Conservation (phyloP, 2,888 invertebrate species). For the Drosophila anomelani region DNA sequence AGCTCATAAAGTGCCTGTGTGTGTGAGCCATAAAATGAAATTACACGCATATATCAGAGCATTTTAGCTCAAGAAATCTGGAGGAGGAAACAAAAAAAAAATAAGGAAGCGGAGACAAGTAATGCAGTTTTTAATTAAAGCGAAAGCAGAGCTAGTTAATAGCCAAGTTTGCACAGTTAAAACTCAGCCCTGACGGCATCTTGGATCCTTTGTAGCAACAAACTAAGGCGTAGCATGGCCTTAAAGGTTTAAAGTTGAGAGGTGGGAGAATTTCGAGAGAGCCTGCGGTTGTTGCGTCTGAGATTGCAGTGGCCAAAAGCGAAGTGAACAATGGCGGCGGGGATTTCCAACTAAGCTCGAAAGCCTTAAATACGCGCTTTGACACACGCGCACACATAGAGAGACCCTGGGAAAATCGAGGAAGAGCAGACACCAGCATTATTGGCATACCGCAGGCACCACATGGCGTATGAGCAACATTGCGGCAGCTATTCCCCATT, state of each 20-base stretch:
- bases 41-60: constrained; percentile 59
- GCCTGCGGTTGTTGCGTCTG: constrained; percentile 26
- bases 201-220: constrained; percentile 48
- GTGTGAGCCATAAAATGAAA: constrained; percentile 61
- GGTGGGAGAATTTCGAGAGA: not conserved
- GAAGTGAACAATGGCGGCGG: constrained; percentile 67
- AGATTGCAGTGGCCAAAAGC: constrained; percentile 53
- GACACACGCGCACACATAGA: constrained; percentile 28
- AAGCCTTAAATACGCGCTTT: constrained; percentile 61
- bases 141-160: constrained; percentile 46
- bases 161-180: constrained; percentile 56
- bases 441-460: constrained; percentile 53
- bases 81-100: constrained; percentile 19
- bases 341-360: constrained; percentile 68
- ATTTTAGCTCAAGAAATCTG: constrained; percentile 60
- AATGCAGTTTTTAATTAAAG: constrained; percentile 75
- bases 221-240: constrained; percentile 56
- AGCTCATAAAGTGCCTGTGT: constrained; percentile 19
- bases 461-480: constrained; percentile 71
- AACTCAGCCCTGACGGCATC: constrained; percentile 50
- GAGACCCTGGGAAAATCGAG: constrained; percentile 8
- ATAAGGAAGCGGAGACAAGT: constrained; percentile 34
- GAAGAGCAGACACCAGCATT: constrained; percentile 47
- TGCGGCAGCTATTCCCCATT: constrained; percentile 24
- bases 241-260: constrained; percentile 29